phyloP scores from a whole-genome alignment of 2,113 vertebrate genomes.

The Aix galericulata region DNA sequence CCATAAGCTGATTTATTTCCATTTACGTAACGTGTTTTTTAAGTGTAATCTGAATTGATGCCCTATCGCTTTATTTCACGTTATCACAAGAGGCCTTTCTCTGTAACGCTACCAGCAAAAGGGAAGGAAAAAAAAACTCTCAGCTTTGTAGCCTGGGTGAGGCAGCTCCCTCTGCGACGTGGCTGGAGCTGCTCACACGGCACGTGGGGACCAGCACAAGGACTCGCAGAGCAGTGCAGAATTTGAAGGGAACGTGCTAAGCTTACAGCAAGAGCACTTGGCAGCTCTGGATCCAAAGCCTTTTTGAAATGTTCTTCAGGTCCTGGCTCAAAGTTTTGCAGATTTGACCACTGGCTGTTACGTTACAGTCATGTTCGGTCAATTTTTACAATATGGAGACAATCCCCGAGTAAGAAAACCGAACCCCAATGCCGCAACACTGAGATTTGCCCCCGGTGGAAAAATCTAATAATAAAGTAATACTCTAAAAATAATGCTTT shows the following conservation, averaged over 20 bases:
- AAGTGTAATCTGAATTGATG: slow-evolving; percentile 34
- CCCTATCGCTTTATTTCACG: not conserved
- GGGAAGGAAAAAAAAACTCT: not conserved
- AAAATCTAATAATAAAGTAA: not conserved
- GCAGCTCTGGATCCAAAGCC: not conserved
- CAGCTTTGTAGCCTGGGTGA: not conserved
- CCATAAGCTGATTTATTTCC: slow-evolving; percentile 26
- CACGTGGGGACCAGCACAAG: not conserved
- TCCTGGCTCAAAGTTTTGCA: not conserved
- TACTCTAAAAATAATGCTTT: not conserved
- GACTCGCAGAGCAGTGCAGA: not conserved
- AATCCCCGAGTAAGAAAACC: not conserved
- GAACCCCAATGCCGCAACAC: not conserved
- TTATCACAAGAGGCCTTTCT: not conserved
- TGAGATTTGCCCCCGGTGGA: not conserved
- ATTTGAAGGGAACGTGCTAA: not conserved
- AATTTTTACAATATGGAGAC: not conserved
- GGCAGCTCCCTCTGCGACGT: not conserved
- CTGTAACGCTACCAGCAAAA: not conserved
- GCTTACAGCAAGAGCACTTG: not conserved
- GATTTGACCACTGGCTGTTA: fast-evolving
- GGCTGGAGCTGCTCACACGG: not conserved
- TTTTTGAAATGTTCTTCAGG: not conserved
- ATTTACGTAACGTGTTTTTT: slow-evolving; percentile 43
- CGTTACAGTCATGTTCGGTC: not conserved